A percentile compares a stretch with the other conserved stretches of the same genome.
Conservation (phyloP, 2,797 vertebrate species). For the Thunnus albacares region DNA sequence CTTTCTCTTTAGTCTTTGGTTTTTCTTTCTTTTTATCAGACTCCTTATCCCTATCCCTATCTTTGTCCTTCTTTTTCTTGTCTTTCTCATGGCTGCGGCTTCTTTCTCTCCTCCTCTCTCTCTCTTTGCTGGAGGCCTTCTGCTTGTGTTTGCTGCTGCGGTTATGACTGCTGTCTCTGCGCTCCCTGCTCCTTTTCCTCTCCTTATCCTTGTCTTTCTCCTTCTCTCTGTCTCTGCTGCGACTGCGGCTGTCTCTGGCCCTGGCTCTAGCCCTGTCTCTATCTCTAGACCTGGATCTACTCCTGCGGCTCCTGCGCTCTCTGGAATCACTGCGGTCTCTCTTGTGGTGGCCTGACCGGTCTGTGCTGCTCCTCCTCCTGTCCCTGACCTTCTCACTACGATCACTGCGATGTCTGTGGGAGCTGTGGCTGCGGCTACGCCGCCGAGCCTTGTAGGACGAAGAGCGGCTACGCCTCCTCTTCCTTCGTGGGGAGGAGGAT, state of each 20-base stretch:
- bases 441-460: constrained; percentile 89
- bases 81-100: constrained; percentile 92
- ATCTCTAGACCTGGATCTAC: constrained; percentile 90
- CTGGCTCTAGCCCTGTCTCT: constrained; percentile 88
- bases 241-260: constrained; percentile 87
- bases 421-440: constrained; percentile 93
- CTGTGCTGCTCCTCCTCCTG: constrained; percentile 89
- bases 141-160: constrained; percentile 92
- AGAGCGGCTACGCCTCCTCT: constrained; percentile 92
- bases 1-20: constrained; percentile 74
- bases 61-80: constrained; percentile 93
- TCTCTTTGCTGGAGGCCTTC: constrained; percentile 92
- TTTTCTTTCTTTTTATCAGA: constrained; percentile 88
- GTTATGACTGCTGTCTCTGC: constrained; percentile 88
- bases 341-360: constrained; percentile 90
- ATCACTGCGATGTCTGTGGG: constrained; percentile 89
- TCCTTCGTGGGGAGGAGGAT: constrained; percentile 94
- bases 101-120: constrained; percentile 91
- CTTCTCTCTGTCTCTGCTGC: constrained; percentile 87
- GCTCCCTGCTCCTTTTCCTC: constrained; percentile 90
- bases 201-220: constrained; percentile 92
- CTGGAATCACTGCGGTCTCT: constrained; percentile 89
- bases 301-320: constrained; percentile 86
- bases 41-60: constrained; percentile 85
- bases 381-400: constrained; percentile 90